These are phyloP conservation scores for Drosophila jambulina DNA, from an alignment of 1,140 invertebrate genomes.

Conservation along the genomic window DNA sequence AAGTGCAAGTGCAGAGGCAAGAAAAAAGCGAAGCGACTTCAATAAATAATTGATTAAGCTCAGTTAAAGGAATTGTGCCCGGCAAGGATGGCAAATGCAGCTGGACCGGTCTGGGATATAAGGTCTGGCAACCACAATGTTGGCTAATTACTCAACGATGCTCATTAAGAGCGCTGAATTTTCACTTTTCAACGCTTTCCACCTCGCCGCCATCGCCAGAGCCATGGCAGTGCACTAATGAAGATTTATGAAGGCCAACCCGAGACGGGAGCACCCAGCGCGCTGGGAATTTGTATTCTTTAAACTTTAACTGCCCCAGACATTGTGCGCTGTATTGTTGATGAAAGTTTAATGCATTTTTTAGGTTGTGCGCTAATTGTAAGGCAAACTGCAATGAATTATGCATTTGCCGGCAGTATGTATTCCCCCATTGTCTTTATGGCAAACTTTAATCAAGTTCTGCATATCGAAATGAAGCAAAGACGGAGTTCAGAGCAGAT, in stretches of 20 bases:
- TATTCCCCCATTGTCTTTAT: constrained; percentile 61
- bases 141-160: constrained; percentile 81
- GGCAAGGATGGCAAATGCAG: constrained; percentile 19
- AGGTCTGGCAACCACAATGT: constrained; percentile 68
- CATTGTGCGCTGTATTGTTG: constrained; percentile 53
- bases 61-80: constrained; percentile 54
- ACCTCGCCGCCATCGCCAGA: constrained; percentile 34
- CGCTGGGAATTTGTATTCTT: constrained; percentile 54
- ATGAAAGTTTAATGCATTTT: constrained; percentile 79
- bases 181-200: constrained; percentile 80
- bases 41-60: constrained; percentile 80
- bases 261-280: constrained; percentile 12
- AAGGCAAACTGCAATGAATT: constrained; percentile 78
- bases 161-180: constrained; percentile 81
- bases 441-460: constrained; percentile 78
- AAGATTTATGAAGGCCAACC: constrained; percentile 77
- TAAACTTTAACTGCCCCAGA: constrained; percentile 57
- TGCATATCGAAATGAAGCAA: constrained; percentile 72
- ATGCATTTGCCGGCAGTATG: constrained; percentile 66
- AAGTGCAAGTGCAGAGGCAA: background rate
- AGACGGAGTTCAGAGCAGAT: constrained; percentile 22
- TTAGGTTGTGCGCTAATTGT: constrained; percentile 72
- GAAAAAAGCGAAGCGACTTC: constrained; percentile 61
- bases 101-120: constrained; percentile 21
- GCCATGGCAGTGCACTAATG: constrained; percentile 55